These are phyloP conservation scores for Octodon degus DNA, from an alignment of 2,113 vertebrate genomes.

Conservation along the genomic window DNA sequence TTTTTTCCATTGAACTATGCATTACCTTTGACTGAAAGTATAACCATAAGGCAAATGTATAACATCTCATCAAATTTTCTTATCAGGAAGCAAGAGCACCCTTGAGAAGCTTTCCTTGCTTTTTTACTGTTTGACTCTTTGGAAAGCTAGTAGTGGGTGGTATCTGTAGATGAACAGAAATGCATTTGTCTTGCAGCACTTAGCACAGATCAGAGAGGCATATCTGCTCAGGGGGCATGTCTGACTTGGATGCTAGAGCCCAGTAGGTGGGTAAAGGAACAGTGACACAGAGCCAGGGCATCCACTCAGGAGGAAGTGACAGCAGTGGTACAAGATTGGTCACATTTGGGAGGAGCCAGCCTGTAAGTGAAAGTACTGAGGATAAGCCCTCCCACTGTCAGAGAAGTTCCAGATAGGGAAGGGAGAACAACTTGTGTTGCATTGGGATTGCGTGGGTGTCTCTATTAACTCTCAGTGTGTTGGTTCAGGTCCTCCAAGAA, in stretches of 20 bases:
- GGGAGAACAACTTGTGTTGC: not conserved
- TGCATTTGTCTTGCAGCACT: not conserved
- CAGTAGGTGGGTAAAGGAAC: not conserved
- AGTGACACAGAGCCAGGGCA: not conserved
- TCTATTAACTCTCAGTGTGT: not conserved
- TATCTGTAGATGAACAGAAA: not conserved
- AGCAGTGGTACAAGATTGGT: not conserved
- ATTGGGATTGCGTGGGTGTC: not conserved
- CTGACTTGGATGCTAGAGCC: not conserved
- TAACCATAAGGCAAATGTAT: not conserved
- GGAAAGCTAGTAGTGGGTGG: not conserved
- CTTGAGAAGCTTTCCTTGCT: not conserved
- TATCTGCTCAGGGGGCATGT: not conserved
- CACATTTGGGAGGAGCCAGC: not conserved
- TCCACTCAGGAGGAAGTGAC: not conserved
- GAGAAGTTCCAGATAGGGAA: not conserved
- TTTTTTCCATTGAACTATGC: not conserved
- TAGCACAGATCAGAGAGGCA: not conserved
- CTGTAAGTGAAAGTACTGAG: not conserved
- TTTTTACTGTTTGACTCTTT: not conserved
- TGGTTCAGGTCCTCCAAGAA: not conserved
- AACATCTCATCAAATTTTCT: not conserved
- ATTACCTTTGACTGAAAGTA: not conserved
- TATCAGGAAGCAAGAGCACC: not conserved
- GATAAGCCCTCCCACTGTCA: not conserved